Percentiles rank a stretch among this genome's conserved stretches.
These are phyloP conservation scores for Poeciliopsis occidentalis DNA, from an alignment of 2,113 vertebrate genomes.

Conservation along the genomic window DNA sequence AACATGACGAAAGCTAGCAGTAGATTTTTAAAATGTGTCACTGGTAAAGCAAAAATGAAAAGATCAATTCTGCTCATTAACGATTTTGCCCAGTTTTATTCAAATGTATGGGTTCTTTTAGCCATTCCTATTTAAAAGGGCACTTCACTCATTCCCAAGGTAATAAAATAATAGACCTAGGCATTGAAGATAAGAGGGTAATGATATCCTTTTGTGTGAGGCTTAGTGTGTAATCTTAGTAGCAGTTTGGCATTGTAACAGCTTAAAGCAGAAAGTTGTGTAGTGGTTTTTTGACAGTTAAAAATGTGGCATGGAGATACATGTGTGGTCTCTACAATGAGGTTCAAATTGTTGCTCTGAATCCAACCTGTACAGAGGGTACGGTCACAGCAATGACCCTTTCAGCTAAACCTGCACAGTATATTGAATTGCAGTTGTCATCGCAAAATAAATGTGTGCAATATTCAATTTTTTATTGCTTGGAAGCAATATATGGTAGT, in stretches of 20 bases:
- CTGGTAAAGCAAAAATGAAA: background rate
- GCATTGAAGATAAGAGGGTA: background rate
- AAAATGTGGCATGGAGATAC: background rate
- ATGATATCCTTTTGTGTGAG: background rate
- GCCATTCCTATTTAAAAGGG: background rate
- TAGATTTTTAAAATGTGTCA: background rate
- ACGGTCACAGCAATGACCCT: background rate
- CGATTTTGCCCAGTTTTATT: background rate
- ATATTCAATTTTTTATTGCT: background rate
- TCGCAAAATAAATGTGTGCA: background rate
- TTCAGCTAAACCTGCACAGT: background rate
- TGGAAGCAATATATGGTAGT: background rate
- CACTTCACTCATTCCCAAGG: background rate
- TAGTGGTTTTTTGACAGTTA: background rate
- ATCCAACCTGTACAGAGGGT: background rate
- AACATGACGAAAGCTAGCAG: background rate
- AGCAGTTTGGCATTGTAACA: background rate
- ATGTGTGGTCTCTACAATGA: background rate
- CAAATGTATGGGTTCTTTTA: background rate
- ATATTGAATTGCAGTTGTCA: background rate
- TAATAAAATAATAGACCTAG: background rate
- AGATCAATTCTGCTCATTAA: too few species aligned
- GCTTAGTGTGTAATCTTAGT: background rate
- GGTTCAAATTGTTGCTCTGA: background rate
- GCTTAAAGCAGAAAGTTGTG: too few species aligned